Base-by-base conservation (phyloP, 2,888 invertebrate genomes). In the Stenurella melanura region DNA sequence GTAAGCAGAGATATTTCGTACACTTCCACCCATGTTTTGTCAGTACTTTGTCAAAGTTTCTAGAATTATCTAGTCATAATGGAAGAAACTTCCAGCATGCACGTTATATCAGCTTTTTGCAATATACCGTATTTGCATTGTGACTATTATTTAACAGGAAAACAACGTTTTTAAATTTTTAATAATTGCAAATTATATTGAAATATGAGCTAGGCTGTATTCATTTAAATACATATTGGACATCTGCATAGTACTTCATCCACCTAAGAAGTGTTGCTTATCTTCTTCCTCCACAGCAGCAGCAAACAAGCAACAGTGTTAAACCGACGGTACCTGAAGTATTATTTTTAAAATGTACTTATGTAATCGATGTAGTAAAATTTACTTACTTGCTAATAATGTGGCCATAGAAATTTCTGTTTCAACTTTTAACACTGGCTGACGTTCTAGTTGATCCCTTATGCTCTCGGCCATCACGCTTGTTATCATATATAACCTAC, bases 271-370 rank as follows among this genome's bases (percentile, higher is more conserved):
- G n/a, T n/a, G 3, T 15, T n/a, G n/a, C 6, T 50, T n/a, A 50
- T 50, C 50, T 50, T 50, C 50, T 50, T 50, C 71, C 60, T 19
- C 77, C 77, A 71, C 77, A 77, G 34, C 77, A 77, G 60, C 77
- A 77, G n/a, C 77, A 77, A 30, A 77, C 71, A n/a, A 77, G 66
- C 4, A 77, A 66, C 10, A 73, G n/a, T 19, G 77, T 77, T 7
- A 74, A 38, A 26, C 77, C 77, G n/a, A 70, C 71, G 5, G 77
- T 77, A 21, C 66, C 77, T 77, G 61, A 30, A 77, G 74, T 34
- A 19, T 64, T 64, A 61, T 42, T 4, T 38, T 64, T 38, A 21
- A 61, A 61, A n/a, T 58, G 1, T 50, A 50, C 12, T 10, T 38
- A 34, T 34, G 9, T 54, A 56, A 18, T 58, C 2, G 7, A 17